Evolutionary conservation across 2,888 invertebrate species (phyloP), one percentile per base, ranked within the genome.

Genomic region (Ophioninae sp.): DNA sequence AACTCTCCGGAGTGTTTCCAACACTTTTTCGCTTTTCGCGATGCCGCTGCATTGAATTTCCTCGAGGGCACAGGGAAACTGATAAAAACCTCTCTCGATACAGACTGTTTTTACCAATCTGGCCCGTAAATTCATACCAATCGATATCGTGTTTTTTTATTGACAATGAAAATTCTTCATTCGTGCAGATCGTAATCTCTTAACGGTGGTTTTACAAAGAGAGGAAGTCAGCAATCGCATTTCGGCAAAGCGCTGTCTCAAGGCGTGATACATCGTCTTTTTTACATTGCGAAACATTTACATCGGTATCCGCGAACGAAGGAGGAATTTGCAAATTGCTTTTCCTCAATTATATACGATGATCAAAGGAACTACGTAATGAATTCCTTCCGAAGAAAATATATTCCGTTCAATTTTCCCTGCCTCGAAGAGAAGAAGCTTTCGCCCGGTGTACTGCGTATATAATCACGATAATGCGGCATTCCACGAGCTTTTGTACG

Each of bases 251-350:
- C 50, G 50, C 3, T 10, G 50, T 50, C 50, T 17, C 17, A 50
- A 50, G 17, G 13, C 50, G 50, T 50, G 50, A 50, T 50, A 50
- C 17, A 50, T 50, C 50, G 50, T 17, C 50, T 50, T 6, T 44
- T 50, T 17, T 50, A 50, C 17, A 50, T 17, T 50, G 17, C 50
- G 50, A 50, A 50, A 50, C 50, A 50, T 50, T 50, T 50, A 50
- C 50, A 13, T 50, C 50, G 50, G 50, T 13, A 50, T 50, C 50
- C 50, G 17, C 50, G 50, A 50, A 17, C 50, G 50, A 50, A 50
- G 50, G 2, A 50, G 50, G 59, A 59, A 59, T 59, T 59, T 59
- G 59, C 59, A 59, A 59, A 59, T 59, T 59, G 59, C 59, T 20
- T 59, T 21, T 21, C 21, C 59, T 20, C 59, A 59, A 21, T 59